These are phyloP conservation scores for Thymelicus sylvestris DNA, from an alignment of 2,888 invertebrate species.

Conservation along the genomic window DNA sequence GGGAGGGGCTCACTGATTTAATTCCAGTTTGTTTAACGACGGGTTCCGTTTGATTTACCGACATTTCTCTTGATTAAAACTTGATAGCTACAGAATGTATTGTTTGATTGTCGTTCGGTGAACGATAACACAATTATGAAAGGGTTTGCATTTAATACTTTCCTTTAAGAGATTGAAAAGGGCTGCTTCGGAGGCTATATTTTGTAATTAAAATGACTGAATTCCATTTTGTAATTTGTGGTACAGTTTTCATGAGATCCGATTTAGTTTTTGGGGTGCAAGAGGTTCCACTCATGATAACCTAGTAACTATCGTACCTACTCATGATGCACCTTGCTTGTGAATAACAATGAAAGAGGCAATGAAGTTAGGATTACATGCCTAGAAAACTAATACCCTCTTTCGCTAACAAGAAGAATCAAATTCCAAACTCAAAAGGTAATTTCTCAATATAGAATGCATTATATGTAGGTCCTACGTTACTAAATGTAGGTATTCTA, in stretches of 20 bases:
- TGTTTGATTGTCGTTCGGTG: conserved; percentile 18
- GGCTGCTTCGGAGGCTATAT: neutral
- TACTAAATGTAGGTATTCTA: too few relatives aligned
- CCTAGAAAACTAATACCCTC: too few relatives aligned
- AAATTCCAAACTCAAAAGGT: too few relatives aligned
- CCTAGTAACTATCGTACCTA: too few relatives aligned
- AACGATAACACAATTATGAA: conserved; percentile 11
- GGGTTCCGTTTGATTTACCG: conserved; percentile 40
- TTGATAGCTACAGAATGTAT: conserved; percentile 40
- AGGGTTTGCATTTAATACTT: conserved; percentile 20
- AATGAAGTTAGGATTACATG: too few relatives aligned
- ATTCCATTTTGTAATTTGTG: neutral
- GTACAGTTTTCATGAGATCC: neutral
- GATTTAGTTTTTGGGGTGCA: too few relatives aligned
- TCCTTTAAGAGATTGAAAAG: conserved; percentile 8
- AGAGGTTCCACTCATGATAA: too few relatives aligned
- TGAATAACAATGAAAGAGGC: too few relatives aligned
- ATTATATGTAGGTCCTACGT: too few relatives aligned
- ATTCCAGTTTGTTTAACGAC: conserved; percentile 57
- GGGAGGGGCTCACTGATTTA: conserved; percentile 56
- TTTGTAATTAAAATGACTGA: neutral
- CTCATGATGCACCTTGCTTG: too few relatives aligned
- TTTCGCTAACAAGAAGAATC: too few relatives aligned
- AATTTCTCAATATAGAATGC: too few relatives aligned
- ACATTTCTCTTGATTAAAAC: conserved; percentile 45